These are phyloP conservation scores for Gryllus bimaculatus DNA, from an alignment of 1,140 invertebrate genomes.

Conservation along the genomic window DNA sequence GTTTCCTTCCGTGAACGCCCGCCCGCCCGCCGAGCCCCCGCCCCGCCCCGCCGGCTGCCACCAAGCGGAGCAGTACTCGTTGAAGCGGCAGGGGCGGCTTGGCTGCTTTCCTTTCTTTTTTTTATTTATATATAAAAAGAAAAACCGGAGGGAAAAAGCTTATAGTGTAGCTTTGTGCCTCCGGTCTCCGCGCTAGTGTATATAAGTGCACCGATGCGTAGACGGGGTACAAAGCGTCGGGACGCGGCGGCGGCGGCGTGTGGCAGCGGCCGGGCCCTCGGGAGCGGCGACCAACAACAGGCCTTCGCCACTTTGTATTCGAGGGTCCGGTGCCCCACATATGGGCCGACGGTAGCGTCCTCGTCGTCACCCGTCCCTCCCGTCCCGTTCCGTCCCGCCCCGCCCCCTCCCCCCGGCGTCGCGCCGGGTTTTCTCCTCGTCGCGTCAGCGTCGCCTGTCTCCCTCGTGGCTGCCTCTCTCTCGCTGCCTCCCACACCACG, in stretches of 20 bases:
- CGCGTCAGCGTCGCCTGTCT: background rate
- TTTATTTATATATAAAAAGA: background rate
- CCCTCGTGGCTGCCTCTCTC: background rate
- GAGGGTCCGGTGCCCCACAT: background rate
- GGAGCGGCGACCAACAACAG: background rate
- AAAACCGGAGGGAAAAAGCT: background rate
- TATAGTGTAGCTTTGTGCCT: background rate
- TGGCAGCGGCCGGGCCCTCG: too few relatives aligned
- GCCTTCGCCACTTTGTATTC: background rate
- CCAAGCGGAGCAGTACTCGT: too few relatives aligned
- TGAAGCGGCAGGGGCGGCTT: background rate
- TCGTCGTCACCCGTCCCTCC: background rate
- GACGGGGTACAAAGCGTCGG: background rate
- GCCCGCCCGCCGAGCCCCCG: too few relatives aligned
- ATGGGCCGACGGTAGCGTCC: background rate
- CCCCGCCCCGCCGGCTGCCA: too few relatives aligned
- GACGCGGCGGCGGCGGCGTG: background rate
- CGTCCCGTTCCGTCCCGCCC: background rate
- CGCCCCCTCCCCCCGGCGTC: too few relatives aligned
- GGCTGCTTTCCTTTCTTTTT: too few relatives aligned
- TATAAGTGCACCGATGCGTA: background rate
- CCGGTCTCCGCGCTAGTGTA: background rate
- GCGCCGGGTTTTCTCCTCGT: background rate
- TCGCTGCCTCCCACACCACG: background rate
- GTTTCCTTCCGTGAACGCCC: background rate